A percentile compares a stretch with the other conserved stretches of the same genome.
Conservation (phyloP, 2,113 vertebrate genomes). For the Zingel zingel region DNA sequence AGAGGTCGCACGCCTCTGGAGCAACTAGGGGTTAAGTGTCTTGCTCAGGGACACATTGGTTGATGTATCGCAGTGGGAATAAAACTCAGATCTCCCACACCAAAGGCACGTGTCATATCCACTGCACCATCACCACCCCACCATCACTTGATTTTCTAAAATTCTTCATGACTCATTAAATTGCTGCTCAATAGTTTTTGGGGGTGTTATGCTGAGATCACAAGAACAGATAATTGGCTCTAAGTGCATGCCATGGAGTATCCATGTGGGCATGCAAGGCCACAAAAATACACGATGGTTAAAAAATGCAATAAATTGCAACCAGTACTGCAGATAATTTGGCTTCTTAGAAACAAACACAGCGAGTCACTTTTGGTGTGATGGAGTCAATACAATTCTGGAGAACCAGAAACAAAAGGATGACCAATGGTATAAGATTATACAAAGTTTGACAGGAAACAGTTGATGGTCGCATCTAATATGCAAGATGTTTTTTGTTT, state of each 20-base stretch:
- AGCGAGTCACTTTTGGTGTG: background rate
- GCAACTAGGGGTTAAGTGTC: no score
- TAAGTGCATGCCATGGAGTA: background rate
- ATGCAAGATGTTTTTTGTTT: no score
- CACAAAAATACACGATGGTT: background rate
- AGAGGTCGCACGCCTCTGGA: no score
- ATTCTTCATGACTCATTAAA: conserved; percentile 3
- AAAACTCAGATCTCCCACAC: no score
- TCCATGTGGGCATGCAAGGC: background rate
- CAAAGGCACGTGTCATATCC: no score
- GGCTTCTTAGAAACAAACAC: background rate
- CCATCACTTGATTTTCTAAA: background rate
- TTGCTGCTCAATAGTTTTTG: background rate
- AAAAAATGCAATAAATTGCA: background rate
- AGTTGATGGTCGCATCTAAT: background rate
- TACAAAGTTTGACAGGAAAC: background rate
- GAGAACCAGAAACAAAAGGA: background rate
- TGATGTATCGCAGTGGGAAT: no score
- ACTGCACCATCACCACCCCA: no score
- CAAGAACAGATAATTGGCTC: conserved; percentile 15
- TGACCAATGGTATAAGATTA: background rate
- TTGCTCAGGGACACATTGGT: no score
- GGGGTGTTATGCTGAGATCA: background rate
- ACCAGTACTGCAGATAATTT: background rate
- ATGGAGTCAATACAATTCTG: background rate